Conservation (phyloP, 1,140 invertebrate genomes). For the Bradynema listronoti region DNA sequence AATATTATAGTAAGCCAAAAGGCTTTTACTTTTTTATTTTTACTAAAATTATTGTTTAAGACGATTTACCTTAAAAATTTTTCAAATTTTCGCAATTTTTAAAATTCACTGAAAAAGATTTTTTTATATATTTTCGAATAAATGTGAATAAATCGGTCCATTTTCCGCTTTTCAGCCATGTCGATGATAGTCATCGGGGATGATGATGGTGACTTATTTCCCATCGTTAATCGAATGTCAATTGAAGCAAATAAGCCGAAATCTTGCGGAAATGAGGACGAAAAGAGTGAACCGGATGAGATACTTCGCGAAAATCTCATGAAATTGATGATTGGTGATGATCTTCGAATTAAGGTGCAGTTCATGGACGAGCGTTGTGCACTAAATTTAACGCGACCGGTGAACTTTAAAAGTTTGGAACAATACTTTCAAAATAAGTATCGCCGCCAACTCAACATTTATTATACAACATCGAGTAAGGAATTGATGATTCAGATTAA, state of each 20-base stretch:
- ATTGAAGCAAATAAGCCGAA: neutral
- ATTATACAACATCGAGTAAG: conserved; percentile 36
- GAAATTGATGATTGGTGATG: conserved; percentile 30
- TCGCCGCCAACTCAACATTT: conserved; percentile 37
- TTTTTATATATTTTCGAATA: neutral
- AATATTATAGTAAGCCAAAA: too few species aligned
- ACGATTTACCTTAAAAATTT: too few species aligned
- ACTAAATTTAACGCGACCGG: conserved; percentile 31
- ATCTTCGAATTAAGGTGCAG: conserved; percentile 40
- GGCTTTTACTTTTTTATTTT: too few species aligned
- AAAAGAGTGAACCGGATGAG: neutral
- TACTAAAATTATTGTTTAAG: too few species aligned
- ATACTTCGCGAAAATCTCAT: conserved; percentile 19
- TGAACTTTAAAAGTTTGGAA: conserved; percentile 31
- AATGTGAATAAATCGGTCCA: neutral
- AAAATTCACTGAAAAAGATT: conserved; percentile 5
- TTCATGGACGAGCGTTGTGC: conserved; percentile 37
- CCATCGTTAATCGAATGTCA: too few species aligned
- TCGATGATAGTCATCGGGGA: too few species aligned
- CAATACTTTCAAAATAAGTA: conserved; percentile 45
- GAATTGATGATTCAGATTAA: conserved; percentile 40
- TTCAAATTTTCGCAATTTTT: too few species aligned
- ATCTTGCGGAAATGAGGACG: neutral
- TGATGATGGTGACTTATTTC: too few species aligned
- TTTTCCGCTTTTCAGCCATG: too few species aligned